Percentiles rank a stretch among this genome's conserved stretches.
Evolutionary conservation across 2,113 vertebrate species (phyloP).

Genomic region (Pelmatolapia mariae): DNA sequence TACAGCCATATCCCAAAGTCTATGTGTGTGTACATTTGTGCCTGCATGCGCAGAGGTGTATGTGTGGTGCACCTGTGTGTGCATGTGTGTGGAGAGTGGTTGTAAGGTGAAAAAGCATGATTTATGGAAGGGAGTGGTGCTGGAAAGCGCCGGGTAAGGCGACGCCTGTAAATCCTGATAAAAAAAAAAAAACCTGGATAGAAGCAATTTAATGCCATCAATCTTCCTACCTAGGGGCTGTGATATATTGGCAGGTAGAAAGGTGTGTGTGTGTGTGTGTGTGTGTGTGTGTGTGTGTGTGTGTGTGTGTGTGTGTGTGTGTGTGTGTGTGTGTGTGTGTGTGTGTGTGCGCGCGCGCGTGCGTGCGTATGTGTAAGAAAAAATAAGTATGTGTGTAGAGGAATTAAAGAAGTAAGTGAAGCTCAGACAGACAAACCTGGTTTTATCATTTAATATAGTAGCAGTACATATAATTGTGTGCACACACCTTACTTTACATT

Average conservation of each 20-base stretch:
- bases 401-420: conserved; percentile 24
- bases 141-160: conserved; percentile 61
- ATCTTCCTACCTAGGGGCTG: conserved; percentile 65
- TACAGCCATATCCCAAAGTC: conserved; percentile 56
- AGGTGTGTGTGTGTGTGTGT: background rate
- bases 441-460: background rate
- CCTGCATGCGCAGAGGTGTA: background rate
- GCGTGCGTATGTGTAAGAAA: background rate
- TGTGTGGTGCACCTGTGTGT: conserved; percentile 5
- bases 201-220: conserved; percentile 80
- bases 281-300: background rate
- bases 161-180: conserved; percentile 75
- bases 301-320: no score
- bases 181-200: conserved; percentile 75
- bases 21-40: conserved; percentile 24
- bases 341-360: no score
- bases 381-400: background rate
- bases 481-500: background rate
- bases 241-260: conserved; percentile 62
- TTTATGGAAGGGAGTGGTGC: conserved; percentile 71
- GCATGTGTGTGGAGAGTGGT: background rate
- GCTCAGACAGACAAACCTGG: conserved; percentile 3
- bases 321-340: background rate
- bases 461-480: background rate
- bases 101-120: conserved; percentile 55